Base-by-base conservation (phyloP, 2,888 invertebrate genomes). In the Drosophila prolongata region DNA sequence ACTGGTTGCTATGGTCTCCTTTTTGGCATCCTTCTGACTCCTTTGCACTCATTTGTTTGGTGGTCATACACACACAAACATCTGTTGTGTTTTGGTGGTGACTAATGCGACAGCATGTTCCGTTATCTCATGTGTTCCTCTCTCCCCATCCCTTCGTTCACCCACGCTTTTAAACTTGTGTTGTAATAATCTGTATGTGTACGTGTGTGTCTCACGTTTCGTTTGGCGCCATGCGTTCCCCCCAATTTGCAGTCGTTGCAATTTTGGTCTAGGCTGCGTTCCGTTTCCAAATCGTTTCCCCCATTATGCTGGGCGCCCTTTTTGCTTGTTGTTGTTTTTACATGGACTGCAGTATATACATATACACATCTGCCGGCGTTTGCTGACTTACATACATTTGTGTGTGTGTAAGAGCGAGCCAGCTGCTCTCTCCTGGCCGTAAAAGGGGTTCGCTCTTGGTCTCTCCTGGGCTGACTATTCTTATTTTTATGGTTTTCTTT, bases 51-150 rank as follows among this genome's bases (percentile, higher is more conserved):
- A 64, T 64, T 64, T 64, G 49, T 60, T 64, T 43, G 27, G 42
- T 42, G 61, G 42, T 49, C 40, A 14, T 27, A 24, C 24, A 35
- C 46, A 30, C 80, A 80, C 80, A 30, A 78, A 80, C 80, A 82
- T 79, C 67, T 85, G 78, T 58, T 69, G 46, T 71, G 34, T 34
- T 30, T 72, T 77, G 58, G 50, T 78, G 84, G 79, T 84, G 84
- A 87, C 87, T 83, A 87, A 83, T 71, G 76, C 81, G 49, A 71
- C 79, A 70, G 62, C 74, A 78, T 83, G 87, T 83, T 83, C 87
- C 82, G 87, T 87, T 83, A 87, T 87, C 76, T 84, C 79, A 80
- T 73, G 75, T 73, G 81, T 80, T 87, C 76, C 87, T 6, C 30
- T 30, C 30, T 30, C 30, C 30, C 30, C 30, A 30, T 8, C 77